Evolutionary conservation across 92 coral and sea anemone species (phyloP).

Genomic region (Phenganax marumi): DNA sequence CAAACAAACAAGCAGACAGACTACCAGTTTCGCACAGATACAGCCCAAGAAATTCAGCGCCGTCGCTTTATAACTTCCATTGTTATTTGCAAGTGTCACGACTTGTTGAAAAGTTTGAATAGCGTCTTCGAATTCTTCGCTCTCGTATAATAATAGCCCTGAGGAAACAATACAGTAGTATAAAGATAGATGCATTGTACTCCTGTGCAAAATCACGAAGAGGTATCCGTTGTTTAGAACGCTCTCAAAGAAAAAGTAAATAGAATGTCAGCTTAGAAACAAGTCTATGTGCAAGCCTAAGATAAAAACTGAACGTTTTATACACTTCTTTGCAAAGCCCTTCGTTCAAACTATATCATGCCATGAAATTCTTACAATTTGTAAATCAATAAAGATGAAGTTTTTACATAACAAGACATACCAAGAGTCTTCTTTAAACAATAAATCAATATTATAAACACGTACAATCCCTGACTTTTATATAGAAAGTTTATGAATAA

Average conservation of each 20-base stretch:
- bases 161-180: not conserved
- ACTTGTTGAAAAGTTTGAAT: slow-evolving; percentile 52
- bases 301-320: too few species aligned
- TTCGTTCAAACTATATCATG: too few species aligned
- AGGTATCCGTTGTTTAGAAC: not conserved
- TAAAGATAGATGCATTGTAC: not conserved
- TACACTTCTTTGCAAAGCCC: too few species aligned
- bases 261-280: too few species aligned
- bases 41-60: slow-evolving; percentile 70
- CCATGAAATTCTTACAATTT: too few species aligned
- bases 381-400: too few species aligned
- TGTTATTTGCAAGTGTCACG: slow-evolving; percentile 13
- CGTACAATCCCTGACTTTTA: too few species aligned
- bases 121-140: slow-evolving; percentile 49
- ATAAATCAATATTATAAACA: not conserved
- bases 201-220: not conserved
- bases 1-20: not conserved
- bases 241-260: not conserved
- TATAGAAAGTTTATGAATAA: not conserved
- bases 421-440: not conserved
- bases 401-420: too few species aligned
- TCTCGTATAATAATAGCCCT: slow-evolving; percentile 59
- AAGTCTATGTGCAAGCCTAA: too few species aligned
- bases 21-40: slow-evolving; percentile 76
- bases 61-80: slow-evolving; percentile 54